Conservation (phyloP, 1,140 invertebrate species). For the Probaryconus sp. region DNA sequence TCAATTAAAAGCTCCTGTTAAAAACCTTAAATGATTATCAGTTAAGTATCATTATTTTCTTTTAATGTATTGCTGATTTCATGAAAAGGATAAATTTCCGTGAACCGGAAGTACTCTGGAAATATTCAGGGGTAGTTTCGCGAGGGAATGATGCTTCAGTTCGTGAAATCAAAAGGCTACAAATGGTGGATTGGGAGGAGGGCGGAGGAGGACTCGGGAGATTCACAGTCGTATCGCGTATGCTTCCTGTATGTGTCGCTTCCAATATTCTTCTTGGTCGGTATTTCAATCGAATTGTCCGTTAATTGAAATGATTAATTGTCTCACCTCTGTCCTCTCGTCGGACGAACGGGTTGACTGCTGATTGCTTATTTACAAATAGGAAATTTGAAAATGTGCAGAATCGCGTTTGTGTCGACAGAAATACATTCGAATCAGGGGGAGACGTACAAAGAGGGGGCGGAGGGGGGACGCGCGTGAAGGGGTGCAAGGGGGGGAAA, state of each 20-base stretch:
- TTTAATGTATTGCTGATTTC: no score
- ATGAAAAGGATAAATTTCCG: constrained; percentile 54
- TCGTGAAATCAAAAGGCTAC: constrained; percentile 19
- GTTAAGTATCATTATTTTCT: no score
- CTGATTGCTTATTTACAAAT: constrained; percentile 80
- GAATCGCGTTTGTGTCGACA: constrained; percentile 41
- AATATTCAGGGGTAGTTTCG: constrained; percentile 1
- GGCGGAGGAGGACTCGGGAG: constrained; percentile 1
- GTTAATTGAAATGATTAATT: constrained; percentile 79
- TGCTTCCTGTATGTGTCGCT: constrained; percentile 71
- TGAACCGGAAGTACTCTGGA: constrained; percentile 37
- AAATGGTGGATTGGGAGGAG: no score
- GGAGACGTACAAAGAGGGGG: background rate
- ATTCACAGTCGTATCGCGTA: constrained; percentile 32
- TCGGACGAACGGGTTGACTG: constrained; percentile 50
- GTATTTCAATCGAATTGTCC: constrained; percentile 76
- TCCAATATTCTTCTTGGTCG: constrained; percentile 77
- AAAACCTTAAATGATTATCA: no score
- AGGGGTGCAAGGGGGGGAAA: constrained; percentile 12
- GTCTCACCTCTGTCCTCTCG: constrained; percentile 73
- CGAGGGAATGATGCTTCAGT: background rate
- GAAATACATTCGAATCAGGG: constrained; percentile 2
- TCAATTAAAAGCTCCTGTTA: no score
- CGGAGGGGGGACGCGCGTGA: constrained; percentile 23
- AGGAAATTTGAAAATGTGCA: constrained; percentile 79